phyloP scores from a whole-genome alignment of 2,797 vertebrate genomes.

The Adelosebastes latens region DNA sequence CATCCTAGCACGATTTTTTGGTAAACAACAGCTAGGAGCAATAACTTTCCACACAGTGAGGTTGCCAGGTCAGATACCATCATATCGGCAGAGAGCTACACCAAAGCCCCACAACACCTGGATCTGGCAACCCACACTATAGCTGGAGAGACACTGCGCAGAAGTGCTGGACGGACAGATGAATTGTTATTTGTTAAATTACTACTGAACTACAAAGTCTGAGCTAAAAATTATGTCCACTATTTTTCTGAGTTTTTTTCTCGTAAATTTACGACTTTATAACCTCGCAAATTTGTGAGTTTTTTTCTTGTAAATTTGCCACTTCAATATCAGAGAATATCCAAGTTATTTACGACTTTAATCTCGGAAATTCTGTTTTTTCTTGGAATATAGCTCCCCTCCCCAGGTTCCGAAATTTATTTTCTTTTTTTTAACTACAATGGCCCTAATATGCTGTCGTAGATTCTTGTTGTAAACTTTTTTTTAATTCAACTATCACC shows the following conservation, averaged over 20 bases:
- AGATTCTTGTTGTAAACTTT: no score
- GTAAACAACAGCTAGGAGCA: neutral
- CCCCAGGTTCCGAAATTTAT: no score
- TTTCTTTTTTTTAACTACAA: no score
- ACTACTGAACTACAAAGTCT: neutral
- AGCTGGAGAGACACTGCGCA: neutral
- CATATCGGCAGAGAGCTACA: neutral
- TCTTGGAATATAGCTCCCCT: no score
- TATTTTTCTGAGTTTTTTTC: neutral
- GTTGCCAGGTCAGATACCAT: neutral
- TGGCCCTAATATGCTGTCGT: no score
- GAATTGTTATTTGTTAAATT: neutral
- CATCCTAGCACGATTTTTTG: neutral
- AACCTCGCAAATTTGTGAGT: neutral
- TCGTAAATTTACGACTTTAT: neutral
- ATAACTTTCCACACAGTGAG: neutral
- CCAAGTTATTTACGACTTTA: no score
- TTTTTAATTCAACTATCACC: no score
- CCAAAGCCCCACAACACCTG: neutral
- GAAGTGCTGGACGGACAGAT: rapidly evolving
- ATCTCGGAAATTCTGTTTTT: no score
- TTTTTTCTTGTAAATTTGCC: neutral
- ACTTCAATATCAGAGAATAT: neutral
- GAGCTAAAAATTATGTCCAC: no score
- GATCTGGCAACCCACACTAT: neutral